Evolutionary conservation across 2,797 vertebrate genomes (phyloP).

Genomic region (Erpetoichthys calabaricus): DNA sequence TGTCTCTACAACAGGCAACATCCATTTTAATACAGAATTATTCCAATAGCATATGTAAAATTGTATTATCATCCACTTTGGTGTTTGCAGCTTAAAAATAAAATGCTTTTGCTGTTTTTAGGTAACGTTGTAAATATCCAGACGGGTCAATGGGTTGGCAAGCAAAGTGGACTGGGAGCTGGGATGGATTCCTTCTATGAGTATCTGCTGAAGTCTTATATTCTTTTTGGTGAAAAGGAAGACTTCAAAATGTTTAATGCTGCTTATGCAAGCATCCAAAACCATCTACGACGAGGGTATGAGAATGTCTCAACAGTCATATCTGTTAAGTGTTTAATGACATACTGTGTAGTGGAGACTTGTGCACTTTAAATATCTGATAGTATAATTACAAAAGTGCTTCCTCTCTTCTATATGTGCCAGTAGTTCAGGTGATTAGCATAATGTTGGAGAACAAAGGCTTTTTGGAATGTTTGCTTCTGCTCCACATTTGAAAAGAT

Average conservation of each 20-base stretch:
- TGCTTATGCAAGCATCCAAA: slow-evolving; percentile 84
- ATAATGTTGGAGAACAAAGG: no score
- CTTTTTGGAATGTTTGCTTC: no score
- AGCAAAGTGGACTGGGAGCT: slow-evolving; percentile 88
- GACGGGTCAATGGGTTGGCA: slow-evolving; percentile 91
- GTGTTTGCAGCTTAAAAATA: no score
- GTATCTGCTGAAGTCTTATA: slow-evolving; percentile 93
- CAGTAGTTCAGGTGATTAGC: background rate
- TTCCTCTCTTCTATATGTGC: background rate
- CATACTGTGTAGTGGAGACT: no score
- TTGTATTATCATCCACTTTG: no score
- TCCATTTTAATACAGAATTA: no score
- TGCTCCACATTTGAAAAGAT: no score
- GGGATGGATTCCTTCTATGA: slow-evolving; percentile 95
- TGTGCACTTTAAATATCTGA: no score
- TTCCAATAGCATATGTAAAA: no score
- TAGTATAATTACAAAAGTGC: background rate
- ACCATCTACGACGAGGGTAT: slow-evolving; percentile 83
- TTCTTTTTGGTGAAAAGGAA: slow-evolving; percentile 89
- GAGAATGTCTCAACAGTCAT: slow-evolving; percentile 17
- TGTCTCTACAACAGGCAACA: no score
- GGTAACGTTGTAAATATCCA: slow-evolving; percentile 96
- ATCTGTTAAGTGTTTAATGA: background rate
- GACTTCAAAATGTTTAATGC: slow-evolving; percentile 88
- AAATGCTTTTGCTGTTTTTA: slow-evolving; percentile 21